Conservation (phyloP, 2,113 vertebrate genomes). For the Pterocles gutturalis region DNA sequence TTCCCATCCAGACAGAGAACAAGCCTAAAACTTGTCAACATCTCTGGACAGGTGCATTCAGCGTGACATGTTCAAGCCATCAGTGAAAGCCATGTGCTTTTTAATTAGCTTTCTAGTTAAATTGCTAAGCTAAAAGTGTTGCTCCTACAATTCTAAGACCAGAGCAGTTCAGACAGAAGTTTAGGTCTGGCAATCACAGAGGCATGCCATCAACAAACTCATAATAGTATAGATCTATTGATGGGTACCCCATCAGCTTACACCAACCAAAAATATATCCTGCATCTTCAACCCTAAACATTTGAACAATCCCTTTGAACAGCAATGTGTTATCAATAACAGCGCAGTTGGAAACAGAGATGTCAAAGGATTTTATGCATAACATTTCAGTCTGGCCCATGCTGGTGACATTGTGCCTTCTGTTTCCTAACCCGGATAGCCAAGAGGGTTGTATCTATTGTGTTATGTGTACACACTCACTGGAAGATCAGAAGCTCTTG, state of each 20-base stretch:
- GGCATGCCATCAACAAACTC: neutral
- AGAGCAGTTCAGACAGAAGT: neutral
- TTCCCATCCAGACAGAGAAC: neutral
- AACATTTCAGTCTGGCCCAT: neutral
- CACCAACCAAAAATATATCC: neutral
- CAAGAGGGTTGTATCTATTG: neutral
- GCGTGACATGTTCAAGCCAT: neutral
- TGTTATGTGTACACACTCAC: neutral
- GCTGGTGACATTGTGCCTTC: neutral
- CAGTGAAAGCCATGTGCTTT: neutral
- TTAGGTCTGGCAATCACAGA: neutral
- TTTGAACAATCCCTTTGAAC: neutral
- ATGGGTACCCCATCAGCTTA: neutral
- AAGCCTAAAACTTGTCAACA: neutral
- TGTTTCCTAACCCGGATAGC: neutral
- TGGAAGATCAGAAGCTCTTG: neutral
- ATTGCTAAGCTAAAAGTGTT: neutral
- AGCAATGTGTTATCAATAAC: neutral
- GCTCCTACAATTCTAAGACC: neutral
- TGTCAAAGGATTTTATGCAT: neutral
- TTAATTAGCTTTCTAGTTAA: neutral
- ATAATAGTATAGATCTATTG: neutral
- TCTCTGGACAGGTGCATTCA: neutral
- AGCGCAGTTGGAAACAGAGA: neutral
- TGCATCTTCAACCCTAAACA: neutral